phyloP scores from a whole-genome alignment of 2,113 vertebrate species.

The Hippocampus zosterae region DNA sequence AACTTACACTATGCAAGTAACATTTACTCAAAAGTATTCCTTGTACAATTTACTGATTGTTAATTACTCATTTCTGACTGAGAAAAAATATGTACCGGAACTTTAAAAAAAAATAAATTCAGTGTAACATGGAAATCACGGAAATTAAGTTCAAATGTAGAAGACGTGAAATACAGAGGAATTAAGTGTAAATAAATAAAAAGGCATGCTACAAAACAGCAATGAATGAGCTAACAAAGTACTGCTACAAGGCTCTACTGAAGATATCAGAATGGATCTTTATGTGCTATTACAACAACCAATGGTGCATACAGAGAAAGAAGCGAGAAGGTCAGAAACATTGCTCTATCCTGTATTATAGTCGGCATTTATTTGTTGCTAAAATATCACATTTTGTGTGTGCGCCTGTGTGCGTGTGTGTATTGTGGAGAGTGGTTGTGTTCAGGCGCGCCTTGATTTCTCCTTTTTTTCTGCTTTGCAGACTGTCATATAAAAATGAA shows the following conservation, averaged over 20 bases:
- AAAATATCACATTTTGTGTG: neutral
- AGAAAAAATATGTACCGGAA: no score
- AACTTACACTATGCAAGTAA: no score
- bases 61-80: no score
- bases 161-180: neutral
- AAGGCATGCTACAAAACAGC: no score
- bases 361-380: neutral
- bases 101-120: no score
- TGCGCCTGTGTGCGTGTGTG: no score
- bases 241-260: neutral
- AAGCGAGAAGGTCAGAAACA: neutral
- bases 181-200: no score
- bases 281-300: neutral
- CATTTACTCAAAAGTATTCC: no score
- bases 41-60: no score
- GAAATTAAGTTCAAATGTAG: neutral
- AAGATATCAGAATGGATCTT: neutral
- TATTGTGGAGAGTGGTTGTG: no score
- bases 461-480: neutral
- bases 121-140: neutral
- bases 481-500: neutral
- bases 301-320: neutral
- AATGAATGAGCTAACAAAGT: neutral
- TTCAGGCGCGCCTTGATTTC: neutral
- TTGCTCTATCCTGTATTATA: neutral